These are phyloP conservation scores for Plagiodera versicolora DNA, from an alignment of 2,888 invertebrate genomes.

Conservation along the genomic window DNA sequence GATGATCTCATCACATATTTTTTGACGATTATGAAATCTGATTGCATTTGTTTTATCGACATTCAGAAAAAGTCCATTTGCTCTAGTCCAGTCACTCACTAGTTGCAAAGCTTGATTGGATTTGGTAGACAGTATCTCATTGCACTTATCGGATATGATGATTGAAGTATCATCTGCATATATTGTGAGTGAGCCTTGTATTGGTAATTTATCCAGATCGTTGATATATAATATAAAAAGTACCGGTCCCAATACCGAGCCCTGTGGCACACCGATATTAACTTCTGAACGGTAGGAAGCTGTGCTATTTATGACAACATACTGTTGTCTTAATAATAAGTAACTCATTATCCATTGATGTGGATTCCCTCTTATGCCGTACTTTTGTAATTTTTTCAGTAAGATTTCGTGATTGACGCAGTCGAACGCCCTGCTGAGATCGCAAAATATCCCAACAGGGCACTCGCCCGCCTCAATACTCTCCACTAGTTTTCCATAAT, in stretches of 20 bases:
- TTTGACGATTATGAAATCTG: not conserved
- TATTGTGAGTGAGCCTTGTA: not conserved
- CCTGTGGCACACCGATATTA: not conserved
- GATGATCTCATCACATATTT: not conserved
- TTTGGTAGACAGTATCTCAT: not conserved
- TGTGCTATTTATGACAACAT: too few relatives aligned
- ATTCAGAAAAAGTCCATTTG: slow-evolving; percentile 5
- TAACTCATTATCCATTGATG: not conserved
- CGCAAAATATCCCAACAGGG: not conserved
- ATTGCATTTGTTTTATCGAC: not conserved
- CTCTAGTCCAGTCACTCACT: slow-evolving; percentile 6
- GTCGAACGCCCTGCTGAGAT: too few relatives aligned
- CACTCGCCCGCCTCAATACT: not conserved
- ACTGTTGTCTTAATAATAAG: not conserved
- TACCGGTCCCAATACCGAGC: not conserved
- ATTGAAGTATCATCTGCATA: not conserved
- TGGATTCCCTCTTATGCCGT: not conserved
- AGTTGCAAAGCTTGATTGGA: slow-evolving; percentile 2
- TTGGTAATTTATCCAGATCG: not conserved
- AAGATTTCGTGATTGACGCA: not conserved
- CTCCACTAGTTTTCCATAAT: too few relatives aligned
- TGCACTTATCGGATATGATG: slow-evolving; percentile 4
- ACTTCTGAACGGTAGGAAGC: too few relatives aligned
- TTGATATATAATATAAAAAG: not conserved
- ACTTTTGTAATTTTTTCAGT: not conserved